A percentile compares a stretch with the other conserved stretches of the same genome.
Conservation (phyloP, 2,797 vertebrate species). For the Channa striata region DNA sequence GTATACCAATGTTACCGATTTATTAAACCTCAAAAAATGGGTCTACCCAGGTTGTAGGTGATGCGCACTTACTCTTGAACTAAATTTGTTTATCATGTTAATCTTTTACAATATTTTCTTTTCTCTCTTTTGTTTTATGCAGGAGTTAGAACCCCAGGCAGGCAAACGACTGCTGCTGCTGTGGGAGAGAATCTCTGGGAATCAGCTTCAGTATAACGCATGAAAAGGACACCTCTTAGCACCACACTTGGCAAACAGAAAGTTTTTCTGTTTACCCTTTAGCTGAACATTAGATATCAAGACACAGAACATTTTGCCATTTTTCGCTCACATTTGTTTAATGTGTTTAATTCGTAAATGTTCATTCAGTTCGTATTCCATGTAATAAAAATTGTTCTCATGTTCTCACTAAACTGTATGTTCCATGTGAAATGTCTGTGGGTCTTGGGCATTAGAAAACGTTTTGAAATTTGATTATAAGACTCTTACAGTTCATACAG, state of each 20-base stretch:
- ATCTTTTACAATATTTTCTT: not conserved
- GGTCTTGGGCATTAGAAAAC: no score
- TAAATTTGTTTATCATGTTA: not conserved
- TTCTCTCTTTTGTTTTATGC: slow-evolving; percentile 17
- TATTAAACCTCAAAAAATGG: no score
- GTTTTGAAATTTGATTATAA: no score
- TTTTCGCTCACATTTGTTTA: not conserved
- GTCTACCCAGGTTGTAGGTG: no score
- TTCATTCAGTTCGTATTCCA: not conserved
- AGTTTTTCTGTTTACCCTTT: slow-evolving; percentile 6
- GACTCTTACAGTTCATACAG: not conserved
- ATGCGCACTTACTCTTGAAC: not conserved
- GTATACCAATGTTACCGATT: no score
- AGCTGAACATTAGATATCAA: no score
- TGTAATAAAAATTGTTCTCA: not conserved
- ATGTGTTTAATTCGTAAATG: not conserved
- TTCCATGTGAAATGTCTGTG: not conserved
- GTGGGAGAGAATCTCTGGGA: slow-evolving; percentile 85
- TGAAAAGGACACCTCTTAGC: not conserved
- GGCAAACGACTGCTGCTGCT: slow-evolving; percentile 89
- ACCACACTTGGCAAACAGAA: not conserved
- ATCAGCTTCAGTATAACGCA: slow-evolving; percentile 54
- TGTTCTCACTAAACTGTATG: not conserved
- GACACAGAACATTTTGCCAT: not conserved
- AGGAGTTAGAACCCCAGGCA: slow-evolving; percentile 90